Evolutionary conservation across 2,888 invertebrate species (phyloP).

Genomic region (Tetragonisca angustula): DNA sequence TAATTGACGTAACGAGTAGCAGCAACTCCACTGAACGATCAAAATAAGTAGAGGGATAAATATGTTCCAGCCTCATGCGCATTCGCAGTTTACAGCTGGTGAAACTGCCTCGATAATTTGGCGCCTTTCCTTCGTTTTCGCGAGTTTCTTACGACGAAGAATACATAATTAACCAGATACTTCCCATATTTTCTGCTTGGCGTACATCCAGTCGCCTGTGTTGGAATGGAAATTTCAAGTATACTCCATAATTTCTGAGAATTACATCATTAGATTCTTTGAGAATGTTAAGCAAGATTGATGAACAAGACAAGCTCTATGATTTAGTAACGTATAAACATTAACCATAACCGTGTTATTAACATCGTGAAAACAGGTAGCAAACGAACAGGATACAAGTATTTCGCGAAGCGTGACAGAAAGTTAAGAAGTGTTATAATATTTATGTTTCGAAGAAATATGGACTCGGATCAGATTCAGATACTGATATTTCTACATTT

Average conservation of each 20-base stretch:
- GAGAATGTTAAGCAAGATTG: conserved; percentile 37
- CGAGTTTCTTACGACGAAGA: conserved; percentile 9
- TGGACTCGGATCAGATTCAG: neutral
- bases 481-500: neutral
- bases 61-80: conserved; percentile 38
- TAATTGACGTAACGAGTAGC: conserved; percentile 59
- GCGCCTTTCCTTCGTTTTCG: conserved; percentile 40
- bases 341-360: conserved; percentile 42
- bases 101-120: conserved; percentile 54
- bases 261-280: conserved; percentile 63
- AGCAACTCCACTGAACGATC: conserved; percentile 42
- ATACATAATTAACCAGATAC: conserved; percentile 39
- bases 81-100: conserved; percentile 32
- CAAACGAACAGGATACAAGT: conserved; percentile 22
- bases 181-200: conserved; percentile 23
- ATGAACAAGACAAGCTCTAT: conserved; percentile 56
- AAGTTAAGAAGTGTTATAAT: conserved; percentile 22
- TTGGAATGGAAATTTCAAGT: conserved; percentile 28
- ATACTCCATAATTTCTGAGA: conserved; percentile 48
- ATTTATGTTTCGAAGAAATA: neutral
- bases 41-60: conserved; percentile 50
- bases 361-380: conserved; percentile 30
- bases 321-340: conserved; percentile 59
- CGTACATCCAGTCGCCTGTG: conserved; percentile 28
- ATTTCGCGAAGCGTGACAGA: conserved; percentile 36